phyloP scores from a whole-genome alignment of 2,888 invertebrate species.

The Plebejus argus region DNA sequence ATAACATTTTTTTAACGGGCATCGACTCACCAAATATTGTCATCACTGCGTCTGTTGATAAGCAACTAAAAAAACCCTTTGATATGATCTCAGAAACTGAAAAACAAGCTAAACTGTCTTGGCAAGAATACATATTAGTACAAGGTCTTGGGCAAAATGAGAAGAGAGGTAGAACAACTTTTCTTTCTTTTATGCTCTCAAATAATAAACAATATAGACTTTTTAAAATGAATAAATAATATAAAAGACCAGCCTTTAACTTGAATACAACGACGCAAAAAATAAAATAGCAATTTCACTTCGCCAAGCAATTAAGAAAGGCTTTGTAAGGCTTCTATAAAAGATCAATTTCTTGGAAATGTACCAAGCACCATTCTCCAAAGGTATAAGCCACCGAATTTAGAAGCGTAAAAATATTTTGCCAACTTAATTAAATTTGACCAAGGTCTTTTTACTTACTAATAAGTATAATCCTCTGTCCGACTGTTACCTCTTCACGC shows the following conservation, averaged over 20 bases:
- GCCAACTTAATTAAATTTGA: not conserved
- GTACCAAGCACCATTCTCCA: not conserved
- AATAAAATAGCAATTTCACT: not conserved
- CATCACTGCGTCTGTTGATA: no score
- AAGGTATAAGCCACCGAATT: not conserved
- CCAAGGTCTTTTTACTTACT: not conserved
- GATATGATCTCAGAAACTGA: not conserved
- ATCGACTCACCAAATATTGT: not conserved
- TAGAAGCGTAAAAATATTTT: not conserved
- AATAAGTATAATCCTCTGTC: no score
- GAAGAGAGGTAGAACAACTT: not conserved
- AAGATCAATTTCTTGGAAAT: not conserved
- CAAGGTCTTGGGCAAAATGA: not conserved
- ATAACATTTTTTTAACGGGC: not conserved
- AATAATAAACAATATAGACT: no score
- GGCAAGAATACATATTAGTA: no score
- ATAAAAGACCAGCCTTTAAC: not conserved
- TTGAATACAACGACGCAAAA: not conserved
- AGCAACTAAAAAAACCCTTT: not conserved
- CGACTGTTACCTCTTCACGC: no score
- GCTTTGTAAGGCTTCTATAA: not conserved
- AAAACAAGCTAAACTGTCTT: not conserved
- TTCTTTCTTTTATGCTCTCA: no score
- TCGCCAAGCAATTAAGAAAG: not conserved
- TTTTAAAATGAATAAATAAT: no score